phyloP scores from a whole-genome alignment of 2,888 invertebrate species.

The Podabrus alpinus region DNA sequence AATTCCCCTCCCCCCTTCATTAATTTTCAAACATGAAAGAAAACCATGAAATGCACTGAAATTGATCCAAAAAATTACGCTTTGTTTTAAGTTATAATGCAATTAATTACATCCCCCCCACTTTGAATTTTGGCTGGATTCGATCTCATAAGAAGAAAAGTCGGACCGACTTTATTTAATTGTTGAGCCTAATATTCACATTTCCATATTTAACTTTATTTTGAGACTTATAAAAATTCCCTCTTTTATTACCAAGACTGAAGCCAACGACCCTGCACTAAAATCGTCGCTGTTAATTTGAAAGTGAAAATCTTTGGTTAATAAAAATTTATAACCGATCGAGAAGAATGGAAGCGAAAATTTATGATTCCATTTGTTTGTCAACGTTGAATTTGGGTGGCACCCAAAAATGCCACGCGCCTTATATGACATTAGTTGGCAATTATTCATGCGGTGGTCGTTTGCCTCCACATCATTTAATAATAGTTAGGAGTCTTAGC shows the following conservation, averaged over 20 bases:
- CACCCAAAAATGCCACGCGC: constrained; percentile 41
- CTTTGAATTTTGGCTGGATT: no score
- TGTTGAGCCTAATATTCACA: no score
- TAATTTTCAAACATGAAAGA: no score
- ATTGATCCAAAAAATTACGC: no score
- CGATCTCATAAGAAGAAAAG: no score
- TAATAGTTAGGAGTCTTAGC: constrained; percentile 49
- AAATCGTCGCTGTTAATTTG: not conserved
- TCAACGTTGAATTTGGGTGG: not conserved
- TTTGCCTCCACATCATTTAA: constrained; percentile 44
- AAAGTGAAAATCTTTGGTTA: not conserved
- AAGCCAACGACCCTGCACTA: not conserved
- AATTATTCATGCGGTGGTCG: constrained; percentile 48
- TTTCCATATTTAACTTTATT: no score
- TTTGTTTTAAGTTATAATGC: no score
- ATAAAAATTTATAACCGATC: not conserved
- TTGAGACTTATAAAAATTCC: not conserved
- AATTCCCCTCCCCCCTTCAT: no score
- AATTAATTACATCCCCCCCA: no score
- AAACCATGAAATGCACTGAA: no score
- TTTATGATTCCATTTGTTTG: not conserved
- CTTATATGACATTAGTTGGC: constrained; percentile 42
- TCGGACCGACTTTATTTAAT: no score
- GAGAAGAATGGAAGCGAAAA: not conserved
- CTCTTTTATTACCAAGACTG: not conserved